These are phyloP conservation scores for Vollenhovia emeryi DNA, from an alignment of 1,140 invertebrate genomes.

Conservation along the genomic window DNA sequence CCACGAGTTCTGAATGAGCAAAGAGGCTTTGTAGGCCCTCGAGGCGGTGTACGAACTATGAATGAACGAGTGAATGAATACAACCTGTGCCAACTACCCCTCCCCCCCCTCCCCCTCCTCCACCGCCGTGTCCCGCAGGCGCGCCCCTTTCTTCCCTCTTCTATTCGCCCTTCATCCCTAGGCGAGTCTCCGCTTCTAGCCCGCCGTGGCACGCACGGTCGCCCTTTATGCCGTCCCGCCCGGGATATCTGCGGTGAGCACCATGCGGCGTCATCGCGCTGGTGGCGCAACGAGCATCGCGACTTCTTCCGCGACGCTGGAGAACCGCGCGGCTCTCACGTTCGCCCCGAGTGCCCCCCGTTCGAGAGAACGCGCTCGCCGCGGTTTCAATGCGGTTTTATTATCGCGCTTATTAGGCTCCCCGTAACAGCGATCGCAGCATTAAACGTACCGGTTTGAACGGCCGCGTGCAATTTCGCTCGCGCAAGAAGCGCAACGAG, in stretches of 20 bases:
- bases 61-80: slow-evolving; percentile 76
- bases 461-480: neutral
- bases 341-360: slow-evolving; percentile 22
- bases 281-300: neutral
- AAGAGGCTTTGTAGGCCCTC: slow-evolving; percentile 73
- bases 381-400: slow-evolving; percentile 39
- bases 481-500: neutral
- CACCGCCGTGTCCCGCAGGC: neutral
- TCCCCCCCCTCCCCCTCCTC: neutral
- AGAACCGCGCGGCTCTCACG: slow-evolving; percentile 24
- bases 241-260: neutral
- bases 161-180: slow-evolving; percentile 59
- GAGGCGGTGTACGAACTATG: slow-evolving; percentile 74
- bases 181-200: slow-evolving; percentile 38
- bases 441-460: slow-evolving; percentile 9
- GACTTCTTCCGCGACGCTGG: neutral
- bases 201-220: neutral
- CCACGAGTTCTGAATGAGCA: slow-evolving; percentile 74
- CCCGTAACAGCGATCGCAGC: neutral
- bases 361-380: neutral
- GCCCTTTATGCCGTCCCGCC: slow-evolving; percentile 1
- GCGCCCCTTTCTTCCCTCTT: slow-evolving; percentile 57
- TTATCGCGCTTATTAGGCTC: slow-evolving; percentile 18
- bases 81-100: slow-evolving; percentile 69
- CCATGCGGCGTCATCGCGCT: neutral